A percentile compares a stretch with the other conserved stretches of the same genome.
phyloP scores from a whole-genome alignment of 2,888 invertebrate species.

The Parascotia fuliginaria region DNA sequence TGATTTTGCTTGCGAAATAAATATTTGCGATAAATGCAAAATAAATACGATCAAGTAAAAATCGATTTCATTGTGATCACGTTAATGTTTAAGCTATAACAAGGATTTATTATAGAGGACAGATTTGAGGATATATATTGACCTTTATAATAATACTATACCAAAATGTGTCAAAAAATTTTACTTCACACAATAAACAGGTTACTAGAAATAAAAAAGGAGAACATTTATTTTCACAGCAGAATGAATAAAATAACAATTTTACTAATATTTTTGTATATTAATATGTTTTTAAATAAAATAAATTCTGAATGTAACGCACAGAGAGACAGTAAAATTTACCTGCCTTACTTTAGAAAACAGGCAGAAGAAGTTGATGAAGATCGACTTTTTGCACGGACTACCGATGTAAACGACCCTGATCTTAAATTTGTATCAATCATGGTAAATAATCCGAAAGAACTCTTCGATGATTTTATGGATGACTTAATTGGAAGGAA shows the following conservation, averaged over 20 bases:
- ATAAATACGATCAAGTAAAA: too few species aligned
- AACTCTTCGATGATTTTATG: slow-evolving; percentile 56
- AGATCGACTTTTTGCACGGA: slow-evolving; percentile 28
- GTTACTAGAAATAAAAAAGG: too few species aligned
- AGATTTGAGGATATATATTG: too few species aligned
- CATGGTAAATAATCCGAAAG: slow-evolving; percentile 63
- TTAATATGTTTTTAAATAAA: slow-evolving; percentile 22
- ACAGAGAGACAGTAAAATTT: slow-evolving; percentile 44
- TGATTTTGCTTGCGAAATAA: too few species aligned
- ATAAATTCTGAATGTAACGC: slow-evolving; percentile 16
- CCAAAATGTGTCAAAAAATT: too few species aligned
- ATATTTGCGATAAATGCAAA: too few species aligned
- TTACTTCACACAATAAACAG: too few species aligned
- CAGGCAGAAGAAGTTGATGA: slow-evolving; percentile 59
- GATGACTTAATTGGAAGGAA: slow-evolving; percentile 22
- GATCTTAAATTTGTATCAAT: slow-evolving; percentile 58
- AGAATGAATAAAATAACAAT: slow-evolving; percentile 32
- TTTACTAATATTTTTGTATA: slow-evolving; percentile 23
- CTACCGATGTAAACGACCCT: slow-evolving; percentile 31
- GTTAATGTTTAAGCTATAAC: too few species aligned
- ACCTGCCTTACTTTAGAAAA: slow-evolving; percentile 60
- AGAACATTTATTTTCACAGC: slow-evolving; percentile 11
- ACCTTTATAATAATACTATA: too few species aligned
- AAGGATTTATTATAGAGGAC: too few species aligned
- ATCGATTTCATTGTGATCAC: too few species aligned